Conservation (phyloP, 2,113 vertebrate species). For the Nanorana parkeri region DNA sequence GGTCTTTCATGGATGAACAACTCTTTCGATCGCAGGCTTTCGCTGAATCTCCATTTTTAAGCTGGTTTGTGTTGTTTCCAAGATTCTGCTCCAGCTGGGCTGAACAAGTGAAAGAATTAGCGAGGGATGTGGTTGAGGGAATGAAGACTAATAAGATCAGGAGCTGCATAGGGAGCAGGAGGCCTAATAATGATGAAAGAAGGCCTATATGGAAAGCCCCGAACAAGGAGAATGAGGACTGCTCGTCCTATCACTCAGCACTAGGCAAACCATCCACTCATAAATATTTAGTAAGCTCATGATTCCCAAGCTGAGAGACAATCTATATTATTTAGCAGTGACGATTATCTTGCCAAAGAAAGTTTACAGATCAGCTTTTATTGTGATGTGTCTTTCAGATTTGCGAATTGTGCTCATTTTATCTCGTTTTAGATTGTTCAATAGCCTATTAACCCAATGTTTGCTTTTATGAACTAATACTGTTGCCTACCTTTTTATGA, state of each 20-base stretch:
- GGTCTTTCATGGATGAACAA: not conserved
- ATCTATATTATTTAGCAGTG: constrained; percentile 38
- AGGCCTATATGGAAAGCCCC: not conserved
- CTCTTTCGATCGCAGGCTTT: not conserved
- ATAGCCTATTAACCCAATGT: too few relatives aligned
- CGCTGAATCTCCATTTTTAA: constrained; percentile 13
- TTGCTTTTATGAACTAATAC: too few relatives aligned
- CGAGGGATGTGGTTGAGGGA: constrained; percentile 17
- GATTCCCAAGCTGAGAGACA: constrained; percentile 28
- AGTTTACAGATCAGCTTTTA: constrained; percentile 18
- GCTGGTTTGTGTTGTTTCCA: constrained; percentile 24
- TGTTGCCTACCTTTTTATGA: too few relatives aligned
- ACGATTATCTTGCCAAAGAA: constrained; percentile 20
- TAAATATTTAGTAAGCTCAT: constrained; percentile 48
- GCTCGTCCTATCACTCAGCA: constrained; percentile 12
- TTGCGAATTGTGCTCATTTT: constrained; percentile 3
- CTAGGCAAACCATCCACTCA: constrained; percentile 24
- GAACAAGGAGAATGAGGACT: constrained; percentile 31
- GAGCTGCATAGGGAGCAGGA: constrained; percentile 21
- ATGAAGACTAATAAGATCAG: constrained; percentile 17
- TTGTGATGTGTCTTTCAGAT: constrained; percentile 27
- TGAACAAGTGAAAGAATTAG: constrained; percentile 38
- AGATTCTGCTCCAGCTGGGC: constrained; percentile 37
- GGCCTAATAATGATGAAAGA: constrained; percentile 23
- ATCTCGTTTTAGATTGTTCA: too few relatives aligned